These are phyloP conservation scores for Octopus bimaculoides DNA, from an alignment of 1,140 invertebrate species.

Conservation along the genomic window DNA sequence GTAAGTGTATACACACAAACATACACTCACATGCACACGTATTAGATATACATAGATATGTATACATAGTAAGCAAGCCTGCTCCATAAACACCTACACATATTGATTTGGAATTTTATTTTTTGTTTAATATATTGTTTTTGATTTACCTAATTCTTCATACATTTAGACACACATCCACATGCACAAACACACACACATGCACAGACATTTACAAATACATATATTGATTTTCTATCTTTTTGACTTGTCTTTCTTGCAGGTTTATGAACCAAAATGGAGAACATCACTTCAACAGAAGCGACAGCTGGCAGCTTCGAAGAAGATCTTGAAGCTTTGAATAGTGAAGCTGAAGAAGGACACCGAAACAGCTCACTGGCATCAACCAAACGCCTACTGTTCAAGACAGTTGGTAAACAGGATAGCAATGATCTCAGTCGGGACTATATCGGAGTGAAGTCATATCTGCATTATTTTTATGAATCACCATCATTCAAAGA, in stretches of 20 bases:
- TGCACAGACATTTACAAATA: conserved; percentile 8
- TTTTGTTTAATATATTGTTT: too few species aligned
- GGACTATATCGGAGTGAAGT: conserved; percentile 59
- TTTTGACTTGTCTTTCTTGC: background rate
- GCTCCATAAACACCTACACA: too few species aligned
- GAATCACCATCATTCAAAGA: conserved; percentile 50
- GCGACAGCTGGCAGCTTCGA: conserved; percentile 14
- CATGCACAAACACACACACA: background rate
- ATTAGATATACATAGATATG: background rate
- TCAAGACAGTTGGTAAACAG: conserved; percentile 6
- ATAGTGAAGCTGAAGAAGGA: conserved; percentile 8
- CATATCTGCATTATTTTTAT: conserved; percentile 61
- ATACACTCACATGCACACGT: background rate
- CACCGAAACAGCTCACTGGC: conserved; percentile 15
- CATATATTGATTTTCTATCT: background rate
- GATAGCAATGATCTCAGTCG: conserved; percentile 42
- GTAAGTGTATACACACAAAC: background rate
- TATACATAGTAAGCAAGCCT: background rate
- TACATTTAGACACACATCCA: background rate
- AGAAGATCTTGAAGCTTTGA: conserved; percentile 30
- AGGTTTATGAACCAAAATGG: conserved; percentile 5
- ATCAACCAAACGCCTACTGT: conserved; percentile 13
- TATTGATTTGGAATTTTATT: too few species aligned
- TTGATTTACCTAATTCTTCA: background rate
- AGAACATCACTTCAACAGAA: conserved; percentile 7